phyloP scores from a whole-genome alignment of 2,113 vertebrate genomes.

The Proteles cristata region DNA sequence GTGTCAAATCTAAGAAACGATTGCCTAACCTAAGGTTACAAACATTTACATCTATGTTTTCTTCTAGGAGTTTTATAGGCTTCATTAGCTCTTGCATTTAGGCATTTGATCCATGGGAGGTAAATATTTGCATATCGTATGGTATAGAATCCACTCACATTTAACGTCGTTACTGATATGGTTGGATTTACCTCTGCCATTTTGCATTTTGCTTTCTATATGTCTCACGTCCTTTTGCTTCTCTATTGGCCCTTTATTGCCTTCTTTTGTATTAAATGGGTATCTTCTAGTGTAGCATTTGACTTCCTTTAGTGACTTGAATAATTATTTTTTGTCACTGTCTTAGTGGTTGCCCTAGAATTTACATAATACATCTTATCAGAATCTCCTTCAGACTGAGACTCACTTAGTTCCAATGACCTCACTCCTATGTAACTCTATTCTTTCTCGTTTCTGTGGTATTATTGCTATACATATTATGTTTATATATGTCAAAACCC shows the following conservation, averaged over 20 bases:
- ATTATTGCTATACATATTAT: neutral
- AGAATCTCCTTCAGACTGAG: neutral
- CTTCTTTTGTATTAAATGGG: neutral
- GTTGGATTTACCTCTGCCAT: neutral
- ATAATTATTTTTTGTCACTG: neutral
- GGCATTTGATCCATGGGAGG: neutral
- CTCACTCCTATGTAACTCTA: neutral
- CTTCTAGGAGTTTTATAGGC: neutral
- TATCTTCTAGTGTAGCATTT: neutral
- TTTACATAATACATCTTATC: neutral
- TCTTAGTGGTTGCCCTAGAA: neutral
- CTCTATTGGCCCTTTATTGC: neutral
- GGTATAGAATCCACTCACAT: neutral
- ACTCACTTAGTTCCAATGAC: neutral
- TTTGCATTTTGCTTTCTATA: neutral
- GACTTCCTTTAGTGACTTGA: neutral
- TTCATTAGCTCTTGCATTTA: neutral
- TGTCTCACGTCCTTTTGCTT: neutral
- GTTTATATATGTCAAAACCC: neutral
- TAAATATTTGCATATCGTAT: neutral
- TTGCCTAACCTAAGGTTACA: neutral
- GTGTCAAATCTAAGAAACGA: neutral
- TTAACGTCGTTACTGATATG: neutral
- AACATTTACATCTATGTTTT: neutral
- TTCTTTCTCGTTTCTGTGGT: neutral